Conservation (phyloP, 2,113 vertebrate species). For the Gambusia affinis region DNA sequence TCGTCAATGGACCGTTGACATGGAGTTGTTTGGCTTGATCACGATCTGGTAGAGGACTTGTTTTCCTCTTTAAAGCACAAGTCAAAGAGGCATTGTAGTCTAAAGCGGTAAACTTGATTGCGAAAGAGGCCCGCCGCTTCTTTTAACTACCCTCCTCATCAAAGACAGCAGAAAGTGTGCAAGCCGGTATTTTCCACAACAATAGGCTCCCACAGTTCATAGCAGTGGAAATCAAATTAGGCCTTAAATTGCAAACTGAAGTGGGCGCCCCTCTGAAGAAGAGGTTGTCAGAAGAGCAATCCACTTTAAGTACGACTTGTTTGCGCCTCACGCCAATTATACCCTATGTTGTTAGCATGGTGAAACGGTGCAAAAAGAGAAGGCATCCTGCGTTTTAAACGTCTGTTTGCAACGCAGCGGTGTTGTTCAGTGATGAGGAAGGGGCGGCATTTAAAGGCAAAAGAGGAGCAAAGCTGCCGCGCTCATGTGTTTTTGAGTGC, state of each 20-base stretch:
- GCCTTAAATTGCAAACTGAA: conserved; percentile 55
- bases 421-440: conserved; percentile 5
- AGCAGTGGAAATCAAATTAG: conserved; percentile 69
- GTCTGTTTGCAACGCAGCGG: neutral
- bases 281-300: conserved; percentile 52
- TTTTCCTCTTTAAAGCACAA: conserved; percentile 34
- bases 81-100: conserved; percentile 53
- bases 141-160: conserved; percentile 47
- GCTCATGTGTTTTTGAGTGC: neutral
- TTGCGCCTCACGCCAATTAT: conserved; percentile 59
- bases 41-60: conserved; percentile 49
- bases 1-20: conserved; percentile 46
- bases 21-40: conserved; percentile 64
- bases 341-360: conserved; percentile 57
- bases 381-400: conserved; percentile 1
- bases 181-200: conserved; percentile 57
- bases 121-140: conserved; percentile 7
- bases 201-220: conserved; percentile 40
- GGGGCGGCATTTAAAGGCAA: conserved; percentile 21
- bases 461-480: conserved; percentile 2
- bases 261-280: conserved; percentile 13
- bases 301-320: conserved; percentile 57
- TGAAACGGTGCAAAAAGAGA: conserved; percentile 2
- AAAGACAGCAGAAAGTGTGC: conserved; percentile 61
- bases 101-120: conserved; percentile 49